phyloP scores from a whole-genome alignment of 23 tunicate species.

The Trididemnum clinides region DNA sequence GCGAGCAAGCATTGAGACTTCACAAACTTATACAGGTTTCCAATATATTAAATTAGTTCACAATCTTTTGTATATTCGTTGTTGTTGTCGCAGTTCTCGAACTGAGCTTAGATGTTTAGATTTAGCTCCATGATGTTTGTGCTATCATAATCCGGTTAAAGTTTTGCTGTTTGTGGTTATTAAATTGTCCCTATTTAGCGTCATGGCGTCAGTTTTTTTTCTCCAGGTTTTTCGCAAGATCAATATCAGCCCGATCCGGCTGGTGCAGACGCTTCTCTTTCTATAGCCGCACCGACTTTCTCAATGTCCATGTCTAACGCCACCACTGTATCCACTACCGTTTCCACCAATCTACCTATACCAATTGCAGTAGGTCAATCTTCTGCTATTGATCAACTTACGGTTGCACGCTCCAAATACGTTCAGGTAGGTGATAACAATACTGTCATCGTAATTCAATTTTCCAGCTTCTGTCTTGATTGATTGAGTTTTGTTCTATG shows the following conservation, averaged over 20 bases:
- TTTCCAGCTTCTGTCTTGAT: no score
- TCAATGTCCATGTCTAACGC: neutral
- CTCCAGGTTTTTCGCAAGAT: neutral
- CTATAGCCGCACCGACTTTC: neutral
- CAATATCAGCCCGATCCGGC: neutral
- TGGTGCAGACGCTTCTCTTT: neutral
- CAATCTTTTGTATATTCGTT: neutral
- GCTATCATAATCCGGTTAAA: no score
- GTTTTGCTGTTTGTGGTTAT: no score
- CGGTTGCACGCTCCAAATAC: neutral
- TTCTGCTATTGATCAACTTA: neutral
- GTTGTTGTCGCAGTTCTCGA: no score
- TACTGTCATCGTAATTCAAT: no score
- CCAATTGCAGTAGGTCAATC: no score
- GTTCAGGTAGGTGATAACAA: neutral
- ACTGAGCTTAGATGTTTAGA: no score
- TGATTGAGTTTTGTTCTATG: no score
- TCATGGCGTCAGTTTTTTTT: no score
- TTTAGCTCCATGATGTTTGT: no score
- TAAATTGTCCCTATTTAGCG: no score
- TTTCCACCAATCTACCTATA: neutral
- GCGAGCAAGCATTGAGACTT: neutral
- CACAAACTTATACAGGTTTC: neutral
- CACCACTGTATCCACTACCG: neutral
- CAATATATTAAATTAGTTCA: neutral